These are phyloP conservation scores for Rotaria socialis DNA, from an alignment of 2,888 invertebrate species.

Conservation along the genomic window DNA sequence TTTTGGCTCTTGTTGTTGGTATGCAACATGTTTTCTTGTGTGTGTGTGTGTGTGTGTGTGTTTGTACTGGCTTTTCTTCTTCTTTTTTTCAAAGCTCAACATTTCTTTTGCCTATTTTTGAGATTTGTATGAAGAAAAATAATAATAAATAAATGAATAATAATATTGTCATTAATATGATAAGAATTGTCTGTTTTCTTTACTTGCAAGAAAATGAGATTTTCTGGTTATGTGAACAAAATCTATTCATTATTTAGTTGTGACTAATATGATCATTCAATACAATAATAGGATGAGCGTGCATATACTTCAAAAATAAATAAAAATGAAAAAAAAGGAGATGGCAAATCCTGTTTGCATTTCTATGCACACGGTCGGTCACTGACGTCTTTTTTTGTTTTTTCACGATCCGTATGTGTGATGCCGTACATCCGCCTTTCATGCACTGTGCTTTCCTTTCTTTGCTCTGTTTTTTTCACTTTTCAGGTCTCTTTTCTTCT, in stretches of 20 bases:
- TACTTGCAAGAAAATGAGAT: background rate
- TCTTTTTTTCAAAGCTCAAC: background rate
- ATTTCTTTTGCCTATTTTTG: conserved; percentile 19
- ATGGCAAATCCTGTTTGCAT: conserved; percentile 21
- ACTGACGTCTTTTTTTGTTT: background rate
- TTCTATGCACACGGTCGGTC: conserved; percentile 8
- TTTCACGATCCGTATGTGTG: background rate
- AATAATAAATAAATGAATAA: background rate
- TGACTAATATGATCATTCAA: background rate
- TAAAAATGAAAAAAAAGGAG: background rate
- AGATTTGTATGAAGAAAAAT: conserved; percentile 7
- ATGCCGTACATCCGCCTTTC: background rate
- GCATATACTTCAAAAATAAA: background rate
- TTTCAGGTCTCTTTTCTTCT: background rate
- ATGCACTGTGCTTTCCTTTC: background rate
- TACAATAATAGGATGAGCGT: background rate
- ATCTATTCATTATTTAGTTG: background rate
- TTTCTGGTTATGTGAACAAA: background rate
- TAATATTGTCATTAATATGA: background rate
- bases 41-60: background rate
- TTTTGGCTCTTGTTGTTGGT: background rate
- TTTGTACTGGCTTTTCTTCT: background rate
- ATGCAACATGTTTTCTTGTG: background rate
- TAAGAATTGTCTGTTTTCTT: background rate
- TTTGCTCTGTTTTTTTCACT: background rate